Conservation (phyloP, 2,888 invertebrate genomes). For the Orchestes rusci region DNA sequence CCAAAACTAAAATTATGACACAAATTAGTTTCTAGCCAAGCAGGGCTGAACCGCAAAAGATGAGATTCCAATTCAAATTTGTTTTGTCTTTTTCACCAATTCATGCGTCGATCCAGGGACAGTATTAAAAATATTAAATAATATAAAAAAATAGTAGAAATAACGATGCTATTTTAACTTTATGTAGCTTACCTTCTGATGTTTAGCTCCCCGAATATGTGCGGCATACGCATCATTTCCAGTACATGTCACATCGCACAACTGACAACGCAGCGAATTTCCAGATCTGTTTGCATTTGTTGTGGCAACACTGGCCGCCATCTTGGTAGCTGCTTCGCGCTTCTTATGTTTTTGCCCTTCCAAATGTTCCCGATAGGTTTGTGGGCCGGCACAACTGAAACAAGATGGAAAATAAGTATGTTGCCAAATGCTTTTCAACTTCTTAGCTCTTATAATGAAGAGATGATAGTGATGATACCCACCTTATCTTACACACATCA, state of each 20-base stretch:
- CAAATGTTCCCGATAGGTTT: conserved; percentile 91
- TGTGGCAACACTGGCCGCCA: conserved; percentile 57
- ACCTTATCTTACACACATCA: conserved; percentile 98
- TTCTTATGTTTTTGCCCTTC: conserved; percentile 99
- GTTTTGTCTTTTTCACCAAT: no score
- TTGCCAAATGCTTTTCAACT: no score
- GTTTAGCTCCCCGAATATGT: conserved; percentile 95
- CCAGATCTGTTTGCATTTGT: conserved; percentile 57
- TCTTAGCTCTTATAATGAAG: background rate
- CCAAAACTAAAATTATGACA: no score
- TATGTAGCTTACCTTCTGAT: conserved; percentile 71
- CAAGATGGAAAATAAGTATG: no score
- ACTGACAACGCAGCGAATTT: conserved; percentile 82
- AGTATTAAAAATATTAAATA: background rate
- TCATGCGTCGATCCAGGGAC: no score
- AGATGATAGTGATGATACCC: conserved; percentile 9
- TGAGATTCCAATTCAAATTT: background rate
- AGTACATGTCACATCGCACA: conserved; percentile 98
- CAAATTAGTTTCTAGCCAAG: background rate
- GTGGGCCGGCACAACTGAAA: conserved; percentile 42
- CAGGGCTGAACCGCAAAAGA: background rate
- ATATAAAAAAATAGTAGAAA: background rate
- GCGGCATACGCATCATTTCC: conserved; percentile 98
- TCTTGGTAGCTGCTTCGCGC: conserved; percentile 82
- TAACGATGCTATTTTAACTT: background rate